These are phyloP conservation scores for Paracentrotus lividus DNA, from an alignment of 53 echinoderm and acorn worm species.

Conservation along the genomic window DNA sequence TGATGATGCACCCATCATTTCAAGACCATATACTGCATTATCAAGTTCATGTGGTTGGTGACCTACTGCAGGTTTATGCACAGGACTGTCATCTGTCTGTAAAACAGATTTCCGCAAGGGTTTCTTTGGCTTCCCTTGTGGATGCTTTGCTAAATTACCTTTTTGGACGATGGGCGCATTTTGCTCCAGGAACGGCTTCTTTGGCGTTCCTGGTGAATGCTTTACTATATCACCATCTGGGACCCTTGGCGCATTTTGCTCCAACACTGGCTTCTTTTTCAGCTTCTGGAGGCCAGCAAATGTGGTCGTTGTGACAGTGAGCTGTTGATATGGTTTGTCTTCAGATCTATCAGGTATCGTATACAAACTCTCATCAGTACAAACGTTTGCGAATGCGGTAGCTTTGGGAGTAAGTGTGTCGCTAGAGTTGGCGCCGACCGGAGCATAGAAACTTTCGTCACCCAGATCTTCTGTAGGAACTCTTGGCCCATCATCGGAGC, in stretches of 20 bases:
- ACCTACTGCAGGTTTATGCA: background rate
- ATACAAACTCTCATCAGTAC: conserved; percentile 42
- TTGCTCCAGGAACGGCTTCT: conserved; percentile 11
- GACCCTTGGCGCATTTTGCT: background rate
- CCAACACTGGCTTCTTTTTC: conserved; percentile 27
- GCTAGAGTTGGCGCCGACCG: background rate
- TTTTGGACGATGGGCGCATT: background rate
- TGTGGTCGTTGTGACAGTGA: conserved; percentile 1
- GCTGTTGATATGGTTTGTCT: conserved; percentile 34
- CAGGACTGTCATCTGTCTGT: background rate
- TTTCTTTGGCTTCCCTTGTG: no score
- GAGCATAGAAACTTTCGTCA: background rate
- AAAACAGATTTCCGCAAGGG: background rate
- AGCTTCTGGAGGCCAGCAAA: conserved; percentile 58
- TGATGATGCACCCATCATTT: background rate
- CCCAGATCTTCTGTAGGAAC: background rate
- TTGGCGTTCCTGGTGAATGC: background rate
- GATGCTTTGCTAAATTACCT: background rate
- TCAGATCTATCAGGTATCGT: conserved; percentile 3
- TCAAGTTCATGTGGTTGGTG: background rate
- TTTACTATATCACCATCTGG: background rate
- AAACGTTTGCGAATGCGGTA: background rate
- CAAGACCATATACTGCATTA: conserved; percentile 17
- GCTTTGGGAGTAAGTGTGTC: background rate
- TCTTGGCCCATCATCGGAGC: background rate